A percentile compares a stretch with the other conserved stretches of the same genome.
Evolutionary conservation across 2,113 vertebrate genomes (phyloP).

Genomic region (Mixornis gularis): DNA sequence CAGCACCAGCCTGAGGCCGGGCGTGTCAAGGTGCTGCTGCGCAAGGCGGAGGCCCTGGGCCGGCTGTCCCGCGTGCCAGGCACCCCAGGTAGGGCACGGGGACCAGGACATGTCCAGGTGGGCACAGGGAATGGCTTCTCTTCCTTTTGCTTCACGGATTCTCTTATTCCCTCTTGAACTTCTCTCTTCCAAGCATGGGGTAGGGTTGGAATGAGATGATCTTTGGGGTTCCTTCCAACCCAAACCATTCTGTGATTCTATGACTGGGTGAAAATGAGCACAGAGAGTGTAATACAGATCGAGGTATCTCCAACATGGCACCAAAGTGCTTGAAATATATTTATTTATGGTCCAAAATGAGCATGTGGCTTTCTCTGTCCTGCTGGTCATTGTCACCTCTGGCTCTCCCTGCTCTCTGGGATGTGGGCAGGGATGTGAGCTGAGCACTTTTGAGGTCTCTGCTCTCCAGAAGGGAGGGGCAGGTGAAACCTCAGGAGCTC

Average conservation of each 20-base stretch:
- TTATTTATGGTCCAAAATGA: background rate
- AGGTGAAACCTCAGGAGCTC: background rate
- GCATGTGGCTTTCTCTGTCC: background rate
- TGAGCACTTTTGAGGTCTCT: background rate
- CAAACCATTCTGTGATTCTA: background rate
- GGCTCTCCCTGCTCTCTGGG: background rate
- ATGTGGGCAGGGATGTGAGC: background rate
- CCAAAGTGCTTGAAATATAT: background rate
- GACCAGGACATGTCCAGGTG: background rate
- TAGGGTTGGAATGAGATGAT: background rate
- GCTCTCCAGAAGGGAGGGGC: background rate
- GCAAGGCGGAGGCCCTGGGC: slow-evolving; percentile 74
- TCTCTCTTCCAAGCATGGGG: background rate
- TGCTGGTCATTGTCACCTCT: background rate
- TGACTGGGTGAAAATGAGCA: background rate
- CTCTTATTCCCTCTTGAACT: background rate
- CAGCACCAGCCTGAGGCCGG: slow-evolving; percentile 76
- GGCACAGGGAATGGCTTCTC: background rate
- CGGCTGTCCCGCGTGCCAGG: slow-evolving; percentile 72
- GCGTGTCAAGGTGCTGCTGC: slow-evolving; percentile 81
- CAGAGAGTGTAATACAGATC: accelerated
- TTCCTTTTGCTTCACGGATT: background rate
- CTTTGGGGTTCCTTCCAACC: background rate
- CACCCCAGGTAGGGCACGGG: slow-evolving; percentile 60
- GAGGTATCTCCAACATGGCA: background rate